A percentile compares a stretch with the other conserved stretches of the same genome.
phyloP scores from a whole-genome alignment of 1,140 invertebrate genomes.

The Luehdorfia chinensis region DNA sequence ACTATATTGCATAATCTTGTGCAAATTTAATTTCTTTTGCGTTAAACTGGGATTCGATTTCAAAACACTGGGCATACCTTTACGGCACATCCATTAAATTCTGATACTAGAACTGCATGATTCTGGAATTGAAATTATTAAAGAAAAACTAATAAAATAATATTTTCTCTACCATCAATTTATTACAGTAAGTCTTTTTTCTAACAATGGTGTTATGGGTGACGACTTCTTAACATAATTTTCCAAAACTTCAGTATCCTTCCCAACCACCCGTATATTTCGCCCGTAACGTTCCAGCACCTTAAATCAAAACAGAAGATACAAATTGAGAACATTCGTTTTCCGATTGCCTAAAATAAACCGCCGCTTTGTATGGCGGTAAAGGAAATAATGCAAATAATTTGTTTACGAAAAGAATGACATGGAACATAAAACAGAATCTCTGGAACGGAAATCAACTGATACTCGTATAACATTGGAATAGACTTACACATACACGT shows the following conservation, averaged over 20 bases:
- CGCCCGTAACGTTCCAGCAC: conserved; percentile 35
- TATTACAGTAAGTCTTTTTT: conserved; percentile 53
- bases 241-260: conserved; percentile 41
- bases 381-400: not conserved
- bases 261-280: conserved; percentile 32
- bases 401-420: not conserved
- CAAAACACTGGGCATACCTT: too few species aligned
- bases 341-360: not conserved
- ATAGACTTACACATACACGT: too few species aligned
- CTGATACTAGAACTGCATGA: too few species aligned
- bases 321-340: not conserved
- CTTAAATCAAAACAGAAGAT: conserved; percentile 35
- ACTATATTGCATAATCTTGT: too few species aligned
- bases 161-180: too few species aligned
- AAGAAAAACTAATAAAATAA: too few species aligned
- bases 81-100: too few species aligned
- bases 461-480: too few species aligned
- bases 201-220: conserved; percentile 36
- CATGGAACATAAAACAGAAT: not conserved
- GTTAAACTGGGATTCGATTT: too few species aligned
- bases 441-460: too few species aligned
- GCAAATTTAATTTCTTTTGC: too few species aligned
- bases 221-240: conserved; percentile 37
- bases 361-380: not conserved
- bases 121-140: too few species aligned